Conservation (phyloP, 1,140 invertebrate genomes). For the Drosophila pachea region DNA sequence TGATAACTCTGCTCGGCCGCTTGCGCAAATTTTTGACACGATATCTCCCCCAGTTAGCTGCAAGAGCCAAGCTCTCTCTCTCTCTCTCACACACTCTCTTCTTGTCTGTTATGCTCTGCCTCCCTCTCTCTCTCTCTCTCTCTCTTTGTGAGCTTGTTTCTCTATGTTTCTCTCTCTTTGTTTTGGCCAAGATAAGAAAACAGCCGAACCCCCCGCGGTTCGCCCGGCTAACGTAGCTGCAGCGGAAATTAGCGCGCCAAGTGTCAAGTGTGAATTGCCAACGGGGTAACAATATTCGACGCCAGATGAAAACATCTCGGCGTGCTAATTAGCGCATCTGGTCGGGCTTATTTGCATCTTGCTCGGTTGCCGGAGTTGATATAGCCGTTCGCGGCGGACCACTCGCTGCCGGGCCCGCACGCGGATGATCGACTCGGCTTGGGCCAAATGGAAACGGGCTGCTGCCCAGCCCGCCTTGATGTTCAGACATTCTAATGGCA, state of each 20-base stretch:
- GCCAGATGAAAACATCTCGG: constrained; percentile 63
- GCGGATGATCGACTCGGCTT: constrained; percentile 1
- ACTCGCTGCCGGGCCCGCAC: neutral
- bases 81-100: constrained; percentile 20
- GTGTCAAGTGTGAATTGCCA: constrained; percentile 75
- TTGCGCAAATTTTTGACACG: constrained; percentile 72
- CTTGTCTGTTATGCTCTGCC: constrained; percentile 5
- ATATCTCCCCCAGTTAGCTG: constrained; percentile 53
- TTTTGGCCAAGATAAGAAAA: constrained; percentile 29
- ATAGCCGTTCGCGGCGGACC: neutral
- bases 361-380: constrained; percentile 14
- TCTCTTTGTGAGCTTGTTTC: neutral
- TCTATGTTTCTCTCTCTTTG: constrained; percentile 8
- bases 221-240: constrained; percentile 21
- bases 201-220: constrained; percentile 8
- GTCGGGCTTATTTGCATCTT: constrained; percentile 58
- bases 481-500: constrained; percentile 9
- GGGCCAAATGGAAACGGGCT: constrained; percentile 1
- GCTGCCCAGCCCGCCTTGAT: neutral
- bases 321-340: constrained; percentile 59
- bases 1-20: constrained; percentile 64
- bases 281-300: constrained; percentile 66
- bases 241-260: constrained; percentile 69
- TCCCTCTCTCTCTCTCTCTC: constrained; percentile 2
- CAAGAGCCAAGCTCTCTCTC: constrained; percentile 12